A percentile compares a stretch with the other conserved stretches of the same genome.
Evolutionary conservation across 2,888 invertebrate species (phyloP).

Genomic region (Stratiomys singularior): DNA sequence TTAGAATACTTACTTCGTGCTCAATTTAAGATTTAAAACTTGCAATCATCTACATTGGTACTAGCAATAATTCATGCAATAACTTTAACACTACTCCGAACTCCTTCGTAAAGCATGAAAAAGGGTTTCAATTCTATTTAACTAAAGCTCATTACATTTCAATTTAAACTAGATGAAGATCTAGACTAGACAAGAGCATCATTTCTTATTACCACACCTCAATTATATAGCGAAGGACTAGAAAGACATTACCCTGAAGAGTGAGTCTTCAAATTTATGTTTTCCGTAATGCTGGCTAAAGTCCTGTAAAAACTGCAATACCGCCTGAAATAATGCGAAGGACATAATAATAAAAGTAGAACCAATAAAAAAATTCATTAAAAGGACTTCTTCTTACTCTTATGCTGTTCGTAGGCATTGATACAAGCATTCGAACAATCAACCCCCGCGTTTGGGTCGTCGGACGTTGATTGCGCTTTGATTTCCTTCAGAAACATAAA

Average conservation of each 20-base stretch:
- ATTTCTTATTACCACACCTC: background rate
- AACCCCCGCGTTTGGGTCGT: background rate
- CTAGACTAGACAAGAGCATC: background rate
- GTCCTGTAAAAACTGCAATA: conserved; percentile 20
- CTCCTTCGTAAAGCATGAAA: too few species aligned
- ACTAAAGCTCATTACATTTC: background rate
- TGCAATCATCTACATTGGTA: too few species aligned
- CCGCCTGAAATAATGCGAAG: background rate
- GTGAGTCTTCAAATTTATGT: conserved; percentile 19
- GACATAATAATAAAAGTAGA: conserved; percentile 20
- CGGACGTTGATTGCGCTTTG: conserved; percentile 38
- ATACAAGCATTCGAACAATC: background rate
- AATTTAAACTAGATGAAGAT: background rate
- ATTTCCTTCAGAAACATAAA: conserved; percentile 32
- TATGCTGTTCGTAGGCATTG: background rate
- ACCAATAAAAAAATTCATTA: conserved; percentile 40
- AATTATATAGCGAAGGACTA: background rate
- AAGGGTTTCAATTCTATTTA: too few species aligned
- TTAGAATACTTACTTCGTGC: too few species aligned
- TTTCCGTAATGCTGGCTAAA: conserved; percentile 8
- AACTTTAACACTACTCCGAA: too few species aligned
- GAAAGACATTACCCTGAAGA: background rate
- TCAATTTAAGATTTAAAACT: too few species aligned
- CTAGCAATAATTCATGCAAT: too few species aligned
- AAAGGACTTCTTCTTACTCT: background rate